Conservation (phyloP, 2,888 invertebrate species). For the Beris chalybata region DNA sequence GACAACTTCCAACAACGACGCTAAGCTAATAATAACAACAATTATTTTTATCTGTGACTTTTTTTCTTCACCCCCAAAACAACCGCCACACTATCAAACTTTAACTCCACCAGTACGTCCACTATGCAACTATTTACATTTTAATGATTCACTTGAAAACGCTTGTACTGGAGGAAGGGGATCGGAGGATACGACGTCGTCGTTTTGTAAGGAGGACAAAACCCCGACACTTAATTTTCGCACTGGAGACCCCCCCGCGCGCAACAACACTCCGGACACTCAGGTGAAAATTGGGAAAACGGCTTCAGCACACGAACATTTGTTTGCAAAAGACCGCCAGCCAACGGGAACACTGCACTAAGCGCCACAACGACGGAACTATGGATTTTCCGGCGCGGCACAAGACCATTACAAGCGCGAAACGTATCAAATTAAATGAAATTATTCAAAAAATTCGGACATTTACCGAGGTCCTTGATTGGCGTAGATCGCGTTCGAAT, state of each 20-base stretch:
- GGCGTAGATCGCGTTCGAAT: not conserved
- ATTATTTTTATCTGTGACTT: too few species aligned
- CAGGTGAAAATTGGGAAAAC: conserved; percentile 5
- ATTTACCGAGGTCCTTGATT: too few species aligned
- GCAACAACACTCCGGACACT: not conserved
- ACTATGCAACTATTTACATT: conserved; percentile 24
- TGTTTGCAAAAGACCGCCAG: not conserved
- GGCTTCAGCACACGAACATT: conserved; percentile 19
- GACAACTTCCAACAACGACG: too few species aligned
- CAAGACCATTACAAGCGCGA: too few species aligned
- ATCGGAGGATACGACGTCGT: not conserved
- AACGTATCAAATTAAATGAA: too few species aligned
- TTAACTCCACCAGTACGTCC: conserved; percentile 2
- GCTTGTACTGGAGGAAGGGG: conserved; percentile 5
- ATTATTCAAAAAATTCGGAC: too few species aligned
- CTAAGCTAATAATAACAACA: too few species aligned
- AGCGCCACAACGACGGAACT: too few species aligned
- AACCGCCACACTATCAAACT: not conserved
- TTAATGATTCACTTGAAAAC: conserved; percentile 29
- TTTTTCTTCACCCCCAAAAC: not conserved
- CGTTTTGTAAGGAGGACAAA: conserved; percentile 11
- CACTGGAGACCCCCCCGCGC: conserved; percentile 1
- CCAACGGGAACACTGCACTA: too few species aligned
- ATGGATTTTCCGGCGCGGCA: too few species aligned
- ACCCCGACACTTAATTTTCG: conserved; percentile 22